phyloP scores from a whole-genome alignment of 2,113 vertebrate species.

The Nesogale talazaci region DNA sequence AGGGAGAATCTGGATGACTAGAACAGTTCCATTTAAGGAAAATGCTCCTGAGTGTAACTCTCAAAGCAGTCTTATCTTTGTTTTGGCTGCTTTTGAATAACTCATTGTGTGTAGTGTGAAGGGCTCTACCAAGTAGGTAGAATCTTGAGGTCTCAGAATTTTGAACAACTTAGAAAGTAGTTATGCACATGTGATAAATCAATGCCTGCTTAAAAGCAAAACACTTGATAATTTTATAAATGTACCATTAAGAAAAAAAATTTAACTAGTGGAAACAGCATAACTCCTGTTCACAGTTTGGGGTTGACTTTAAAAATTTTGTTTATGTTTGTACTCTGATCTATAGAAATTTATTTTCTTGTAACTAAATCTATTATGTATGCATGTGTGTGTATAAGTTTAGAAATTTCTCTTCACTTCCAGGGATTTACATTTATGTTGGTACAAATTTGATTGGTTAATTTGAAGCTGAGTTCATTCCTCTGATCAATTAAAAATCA shows the following conservation, averaged over 20 bases:
- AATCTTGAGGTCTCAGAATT: background rate
- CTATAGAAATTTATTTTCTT: conserved; percentile 13
- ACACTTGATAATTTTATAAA: conserved; percentile 15
- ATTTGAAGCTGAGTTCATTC: background rate
- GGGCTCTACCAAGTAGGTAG: background rate
- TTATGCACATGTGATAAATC: background rate
- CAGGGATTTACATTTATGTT: background rate
- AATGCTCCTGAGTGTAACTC: background rate
- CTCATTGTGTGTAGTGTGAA: background rate
- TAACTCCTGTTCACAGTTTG: background rate
- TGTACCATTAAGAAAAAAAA: background rate
- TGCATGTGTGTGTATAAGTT: background rate
- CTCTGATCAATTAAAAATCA: conserved; percentile 11
- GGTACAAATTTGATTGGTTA: background rate
- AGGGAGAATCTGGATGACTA: background rate
- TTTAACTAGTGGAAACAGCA: background rate
- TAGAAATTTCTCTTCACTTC: background rate
- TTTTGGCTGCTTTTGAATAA: background rate
- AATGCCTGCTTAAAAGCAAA: background rate
- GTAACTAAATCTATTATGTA: background rate
- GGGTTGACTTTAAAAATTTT: conserved; percentile 12
- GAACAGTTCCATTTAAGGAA: background rate
- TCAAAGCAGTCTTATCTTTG: fast-evolving
- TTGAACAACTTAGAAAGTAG: background rate
- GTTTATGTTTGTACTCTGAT: conserved; percentile 8